Evolutionary conservation across 2,113 vertebrate genomes (phyloP).

Genomic region (Myocastor coypus): DNA sequence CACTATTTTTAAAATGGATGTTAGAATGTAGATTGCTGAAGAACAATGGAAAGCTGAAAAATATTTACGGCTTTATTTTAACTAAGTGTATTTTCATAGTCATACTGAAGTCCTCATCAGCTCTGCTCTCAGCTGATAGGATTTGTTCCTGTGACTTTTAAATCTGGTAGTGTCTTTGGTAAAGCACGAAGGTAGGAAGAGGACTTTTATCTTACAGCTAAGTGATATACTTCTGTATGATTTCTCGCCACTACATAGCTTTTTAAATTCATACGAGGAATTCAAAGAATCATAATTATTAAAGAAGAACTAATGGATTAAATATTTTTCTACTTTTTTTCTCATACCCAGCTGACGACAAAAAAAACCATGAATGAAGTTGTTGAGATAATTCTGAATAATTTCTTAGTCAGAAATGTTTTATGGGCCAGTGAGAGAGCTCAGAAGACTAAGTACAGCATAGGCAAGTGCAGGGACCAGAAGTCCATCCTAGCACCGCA

Average conservation of each 20-base stretch:
- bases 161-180: background rate
- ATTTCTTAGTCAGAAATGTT: background rate
- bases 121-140: conserved; percentile 21
- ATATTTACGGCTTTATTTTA: background rate
- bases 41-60: background rate
- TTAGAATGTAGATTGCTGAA: background rate
- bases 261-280: background rate
- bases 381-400: background rate
- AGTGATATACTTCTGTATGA: background rate
- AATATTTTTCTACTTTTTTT: conserved; percentile 35
- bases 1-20: background rate
- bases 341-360: background rate
- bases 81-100: background rate
- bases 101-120: background rate
- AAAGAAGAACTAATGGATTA: background rate
- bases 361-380: conserved; percentile 33
- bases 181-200: background rate
- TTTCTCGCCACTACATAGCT: background rate
- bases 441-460: too few species aligned
- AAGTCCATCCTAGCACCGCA: too few species aligned
- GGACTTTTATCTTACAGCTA: background rate
- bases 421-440: background rate
- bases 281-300: background rate
- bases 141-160: background rate
- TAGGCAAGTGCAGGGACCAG: too few species aligned